Evolutionary conservation across 2,113 vertebrate species (phyloP), one percentile per base, ranked within the genome.

Genomic region (Murina feae): DNA sequence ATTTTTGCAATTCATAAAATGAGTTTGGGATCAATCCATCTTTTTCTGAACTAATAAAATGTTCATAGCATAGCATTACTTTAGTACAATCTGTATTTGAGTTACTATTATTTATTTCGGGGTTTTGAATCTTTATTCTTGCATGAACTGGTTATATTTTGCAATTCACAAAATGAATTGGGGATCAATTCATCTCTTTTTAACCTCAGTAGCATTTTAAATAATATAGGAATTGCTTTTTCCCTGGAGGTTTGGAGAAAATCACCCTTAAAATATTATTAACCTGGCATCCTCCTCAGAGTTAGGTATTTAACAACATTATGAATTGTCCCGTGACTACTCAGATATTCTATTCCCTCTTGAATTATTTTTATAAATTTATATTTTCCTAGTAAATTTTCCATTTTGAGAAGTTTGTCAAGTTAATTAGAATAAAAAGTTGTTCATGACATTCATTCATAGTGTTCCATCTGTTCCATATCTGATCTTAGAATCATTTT

Each of bases 11-110:
- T n/a, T n/a, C n/a, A n/a, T n/a, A n/a, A n/a, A n/a, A n/a, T n/a
- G n/a, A n/a, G n/a, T n/a, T n/a, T n/a, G n/a, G n/a, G n/a, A n/a
- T n/a, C n/a, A n/a, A n/a, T n/a, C n/a, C n/a, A n/a, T n/a, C n/a
- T n/a, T n/a, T n/a, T 90, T 80, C 71, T 88, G 93, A 89, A 81
- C 51, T 80, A 95, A 85, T 66, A 94, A 92, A 97, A 96, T 90
- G 74, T 91, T 95, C 78, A 95, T 63, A 69, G 25, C 25, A 74
- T 87, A 74, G 63, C 82, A 81, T 94, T 86, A 78, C 92, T 88
- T 90, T 86, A 94, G 63, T 84, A 84, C 8, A 63, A 37, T 69
- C 25, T 94, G 18, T 71, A 71, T 91, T 76, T 81, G 39, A 87
- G 32, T 87, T 81, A 13, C 60, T 60, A 84, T 96, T 93, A 94